phyloP scores from a whole-genome alignment of 2,797 vertebrate species.

The Gymnopithys bicolor region DNA sequence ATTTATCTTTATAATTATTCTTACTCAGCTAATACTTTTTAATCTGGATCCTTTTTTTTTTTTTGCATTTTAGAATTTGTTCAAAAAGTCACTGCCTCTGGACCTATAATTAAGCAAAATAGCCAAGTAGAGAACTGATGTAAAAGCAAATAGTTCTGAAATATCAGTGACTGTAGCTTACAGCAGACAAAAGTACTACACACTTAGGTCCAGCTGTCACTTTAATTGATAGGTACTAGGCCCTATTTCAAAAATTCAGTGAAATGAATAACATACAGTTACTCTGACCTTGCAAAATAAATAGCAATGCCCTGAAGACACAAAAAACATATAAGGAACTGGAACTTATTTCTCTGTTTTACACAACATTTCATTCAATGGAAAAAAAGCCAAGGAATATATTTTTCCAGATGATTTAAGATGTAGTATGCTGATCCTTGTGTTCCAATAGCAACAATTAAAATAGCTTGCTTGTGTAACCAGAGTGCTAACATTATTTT shows the following conservation, averaged over 20 bases:
- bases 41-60: neutral
- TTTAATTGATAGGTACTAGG: neutral
- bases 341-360: constrained; percentile 30
- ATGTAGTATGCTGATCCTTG: constrained; percentile 48
- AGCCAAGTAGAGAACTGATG: neutral
- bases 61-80: neutral
- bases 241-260: constrained; percentile 25
- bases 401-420: constrained; percentile 64
- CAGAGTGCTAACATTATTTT: neutral
- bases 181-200: neutral
- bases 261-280: constrained; percentile 22
- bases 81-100: neutral
- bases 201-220: neutral
- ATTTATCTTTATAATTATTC: neutral
- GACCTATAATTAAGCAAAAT: neutral
- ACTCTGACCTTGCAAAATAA: constrained; percentile 48
- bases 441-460: constrained; percentile 66
- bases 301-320: constrained; percentile 49
- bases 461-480: constrained; percentile 42
- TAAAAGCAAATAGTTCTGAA: constrained; percentile 1
- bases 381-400: constrained; percentile 53
- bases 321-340: constrained; percentile 49
- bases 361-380: constrained; percentile 42
- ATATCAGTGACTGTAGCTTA: neutral
- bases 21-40: neutral